These are phyloP conservation scores for Andrena hattorfiana DNA, from an alignment of 2,888 invertebrate species.

Conservation along the genomic window DNA sequence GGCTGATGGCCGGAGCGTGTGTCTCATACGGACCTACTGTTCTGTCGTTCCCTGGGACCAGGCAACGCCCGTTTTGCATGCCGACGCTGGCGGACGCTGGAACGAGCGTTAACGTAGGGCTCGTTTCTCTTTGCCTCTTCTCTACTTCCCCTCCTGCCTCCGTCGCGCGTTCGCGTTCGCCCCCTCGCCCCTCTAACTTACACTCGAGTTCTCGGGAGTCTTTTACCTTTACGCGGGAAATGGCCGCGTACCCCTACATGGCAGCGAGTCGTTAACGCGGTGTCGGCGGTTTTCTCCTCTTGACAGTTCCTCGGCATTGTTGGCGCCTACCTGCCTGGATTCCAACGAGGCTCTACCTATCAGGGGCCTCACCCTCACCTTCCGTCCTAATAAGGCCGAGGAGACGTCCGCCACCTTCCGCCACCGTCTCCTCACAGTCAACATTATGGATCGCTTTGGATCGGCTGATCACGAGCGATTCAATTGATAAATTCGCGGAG, in stretches of 20 bases:
- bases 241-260: slow-evolving; percentile 76
- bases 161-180: not conserved
- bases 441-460: slow-evolving; percentile 33
- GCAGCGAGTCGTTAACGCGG: slow-evolving; percentile 79
- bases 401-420: slow-evolving; percentile 49
- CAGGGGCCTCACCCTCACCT: slow-evolving; percentile 70
- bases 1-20: slow-evolving; percentile 50
- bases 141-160: slow-evolving; percentile 10
- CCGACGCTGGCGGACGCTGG: slow-evolving; percentile 58
- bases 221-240: slow-evolving; percentile 70
- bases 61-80: slow-evolving; percentile 76
- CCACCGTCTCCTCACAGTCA: slow-evolving; percentile 23
- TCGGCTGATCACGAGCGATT: slow-evolving; percentile 23
- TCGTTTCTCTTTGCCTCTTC: slow-evolving; percentile 58
- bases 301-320: slow-evolving; percentile 74
- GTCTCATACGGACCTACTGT: slow-evolving; percentile 70
- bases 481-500: slow-evolving; percentile 29
- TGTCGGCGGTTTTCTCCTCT: slow-evolving; percentile 74
- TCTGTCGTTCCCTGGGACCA: slow-evolving; percentile 70
- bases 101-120: slow-evolving; percentile 57
- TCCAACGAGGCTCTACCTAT: slow-evolving; percentile 71
- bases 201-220: slow-evolving; percentile 50
- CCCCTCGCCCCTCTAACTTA: slow-evolving; percentile 39
- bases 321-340: slow-evolving; percentile 75
- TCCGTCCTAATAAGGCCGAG: slow-evolving; percentile 67